Evolutionary conservation across 2,797 vertebrate genomes (phyloP).

Genomic region (Anabacerthia variegaticeps): DNA sequence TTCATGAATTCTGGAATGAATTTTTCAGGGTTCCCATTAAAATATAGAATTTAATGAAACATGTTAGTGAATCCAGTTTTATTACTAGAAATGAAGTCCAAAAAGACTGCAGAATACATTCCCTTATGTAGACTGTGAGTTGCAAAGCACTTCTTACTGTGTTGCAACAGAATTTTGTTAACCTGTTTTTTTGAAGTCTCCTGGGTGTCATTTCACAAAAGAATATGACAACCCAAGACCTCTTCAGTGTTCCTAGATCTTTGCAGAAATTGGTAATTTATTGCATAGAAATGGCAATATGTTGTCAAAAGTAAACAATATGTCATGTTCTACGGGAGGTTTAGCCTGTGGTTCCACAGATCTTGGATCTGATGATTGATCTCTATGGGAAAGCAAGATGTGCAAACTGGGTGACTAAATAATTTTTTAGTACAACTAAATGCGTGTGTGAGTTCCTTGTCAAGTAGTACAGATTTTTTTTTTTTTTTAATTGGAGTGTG

Average conservation of each 20-base stretch:
- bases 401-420: neutral
- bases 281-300: neutral
- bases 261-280: neutral
- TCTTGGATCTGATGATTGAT: neutral
- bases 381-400: neutral
- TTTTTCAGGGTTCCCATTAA: neutral
- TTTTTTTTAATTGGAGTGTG: neutral
- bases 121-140: neutral
- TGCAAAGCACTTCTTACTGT: fast-evolving
- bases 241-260: neutral
- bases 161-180: neutral
- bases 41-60: neutral
- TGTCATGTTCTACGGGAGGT: neutral
- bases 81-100: neutral
- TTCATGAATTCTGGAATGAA: neutral
- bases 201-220: neutral
- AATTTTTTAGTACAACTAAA: neutral
- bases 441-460: neutral
- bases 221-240: neutral
- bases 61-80: neutral
- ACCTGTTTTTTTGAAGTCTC: neutral
- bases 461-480: neutral
- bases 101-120: neutral
- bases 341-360: neutral
- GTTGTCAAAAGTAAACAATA: neutral